Conservation (phyloP, 2,888 invertebrate genomes). For the Cremastobaeus sp. region DNA sequence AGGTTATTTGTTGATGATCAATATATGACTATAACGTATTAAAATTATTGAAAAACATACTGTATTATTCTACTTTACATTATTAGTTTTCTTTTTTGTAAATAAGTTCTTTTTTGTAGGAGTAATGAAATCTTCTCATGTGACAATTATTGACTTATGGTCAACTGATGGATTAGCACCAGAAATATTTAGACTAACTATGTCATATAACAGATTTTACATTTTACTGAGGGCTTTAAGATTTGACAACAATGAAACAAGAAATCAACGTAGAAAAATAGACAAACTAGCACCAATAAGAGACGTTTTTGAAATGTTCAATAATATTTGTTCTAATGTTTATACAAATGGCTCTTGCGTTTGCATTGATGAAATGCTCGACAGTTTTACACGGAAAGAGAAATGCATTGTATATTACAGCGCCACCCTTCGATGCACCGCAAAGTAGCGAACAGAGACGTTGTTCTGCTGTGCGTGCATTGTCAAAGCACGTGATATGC, state of each 20-base stretch:
- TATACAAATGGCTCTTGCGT: neutral
- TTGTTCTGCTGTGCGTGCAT: too few species aligned
- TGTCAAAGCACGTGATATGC: too few species aligned
- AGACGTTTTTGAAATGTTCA: slow-evolving; percentile 6
- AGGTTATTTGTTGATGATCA: too few species aligned
- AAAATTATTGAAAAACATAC: neutral
- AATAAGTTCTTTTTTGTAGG: slow-evolving; percentile 1
- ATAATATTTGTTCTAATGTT: neutral
- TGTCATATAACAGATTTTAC: slow-evolving; percentile 5
- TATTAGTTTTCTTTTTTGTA: neutral
- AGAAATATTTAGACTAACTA: slow-evolving; percentile 3
- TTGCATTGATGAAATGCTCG: slow-evolving; percentile 41
- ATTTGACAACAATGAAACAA: neutral
- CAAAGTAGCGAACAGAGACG: too few species aligned
- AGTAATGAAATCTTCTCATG: slow-evolving; percentile 1
- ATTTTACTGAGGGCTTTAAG: neutral
- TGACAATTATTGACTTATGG: neutral
- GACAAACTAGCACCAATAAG: slow-evolving; percentile 3
- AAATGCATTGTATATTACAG: too few species aligned
- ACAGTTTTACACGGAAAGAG: too few species aligned
- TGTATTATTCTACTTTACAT: neutral
- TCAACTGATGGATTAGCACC: neutral
- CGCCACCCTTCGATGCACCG: too few species aligned
- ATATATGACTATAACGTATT: neutral
- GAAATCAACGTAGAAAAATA: neutral